phyloP scores from a whole-genome alignment of 2,888 invertebrate species.

The Chymomyza procnemis region DNA sequence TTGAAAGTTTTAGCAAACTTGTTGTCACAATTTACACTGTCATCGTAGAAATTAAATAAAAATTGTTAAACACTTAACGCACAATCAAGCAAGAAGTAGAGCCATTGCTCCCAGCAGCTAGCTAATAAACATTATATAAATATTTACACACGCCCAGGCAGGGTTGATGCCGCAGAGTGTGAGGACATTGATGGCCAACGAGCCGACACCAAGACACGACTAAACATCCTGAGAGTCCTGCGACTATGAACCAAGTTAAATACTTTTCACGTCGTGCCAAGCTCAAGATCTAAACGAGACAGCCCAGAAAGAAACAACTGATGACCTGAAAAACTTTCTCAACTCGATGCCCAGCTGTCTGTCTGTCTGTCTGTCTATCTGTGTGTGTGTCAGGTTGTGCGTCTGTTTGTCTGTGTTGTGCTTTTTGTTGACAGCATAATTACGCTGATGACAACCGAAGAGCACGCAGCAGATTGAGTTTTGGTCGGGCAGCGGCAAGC shows the following conservation, averaged over 20 bases:
- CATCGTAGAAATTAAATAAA: constrained; percentile 26
- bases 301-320: constrained; percentile 43
- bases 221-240: constrained; percentile 2
- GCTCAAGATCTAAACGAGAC: constrained; percentile 9
- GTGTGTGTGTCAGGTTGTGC: constrained; percentile 24
- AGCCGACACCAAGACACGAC: constrained; percentile 13
- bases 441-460: constrained; percentile 52
- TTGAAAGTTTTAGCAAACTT: not conserved
- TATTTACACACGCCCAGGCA: constrained; percentile 47
- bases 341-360: constrained; percentile 22
- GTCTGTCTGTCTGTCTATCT: constrained; percentile 1
- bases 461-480: not conserved
- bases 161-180: no score
- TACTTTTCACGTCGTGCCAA: constrained; percentile 51
- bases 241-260: constrained; percentile 46
- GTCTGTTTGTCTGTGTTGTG: constrained; percentile 14
- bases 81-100: constrained; percentile 57
- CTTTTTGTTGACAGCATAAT: constrained; percentile 71
- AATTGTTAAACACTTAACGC: constrained; percentile 62
- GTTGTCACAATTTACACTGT: constrained; percentile 1
- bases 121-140: constrained; percentile 73
- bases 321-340: constrained; percentile 40
- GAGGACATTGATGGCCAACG: constrained; percentile 13
- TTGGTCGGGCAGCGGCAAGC: not conserved
- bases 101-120: constrained; percentile 44